Evolutionary conservation across 2,113 vertebrate species (phyloP), one percentile per base, ranked within the genome.

Genomic region (Heliornis fulica): DNA sequence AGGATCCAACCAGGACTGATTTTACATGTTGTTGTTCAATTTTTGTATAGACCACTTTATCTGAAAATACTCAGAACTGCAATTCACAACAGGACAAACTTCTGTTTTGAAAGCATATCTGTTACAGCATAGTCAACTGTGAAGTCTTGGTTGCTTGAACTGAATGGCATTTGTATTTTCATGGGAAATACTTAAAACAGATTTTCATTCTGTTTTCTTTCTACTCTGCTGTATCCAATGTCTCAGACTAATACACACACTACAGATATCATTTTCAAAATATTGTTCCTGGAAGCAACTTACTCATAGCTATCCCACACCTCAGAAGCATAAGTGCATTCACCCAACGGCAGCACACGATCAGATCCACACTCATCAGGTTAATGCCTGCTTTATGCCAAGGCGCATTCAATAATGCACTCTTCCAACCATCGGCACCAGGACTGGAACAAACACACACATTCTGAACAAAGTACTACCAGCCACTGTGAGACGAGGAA

Each of bases 401-500:
- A 17, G 32, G 17, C 1, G 9, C 8, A 3, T 32, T 25, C 53
- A 16, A 7, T 13, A 43, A 43, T 1, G 2, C 5, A 1, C 61
- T 22, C 29, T 51, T 14, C 69, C 32, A 5, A 8, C 11, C 9
- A 21, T 20, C 28, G 17, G 15, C 7, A 26, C 32, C 5, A 9
- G 7, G 18, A 31, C 11, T 3, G 13, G 25, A 40, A 23, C 59
- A 38, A 40, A 32, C 1, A 29, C n/a, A 25, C 9, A 5, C 25
- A 2, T 31, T 21, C 15, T 1, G 28, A 65, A n/a, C 16, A 40
- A 40, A 38, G 15, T 4, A 7, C 8, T 11, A 26, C n/a, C 0
- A 0, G 10, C 3, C 0, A 1, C 25, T 8, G 22, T 6, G 6
- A 0, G 0, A 7, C 0, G 0, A 34, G 11, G 5, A 21, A 11